Evolutionary conservation across 2,888 invertebrate genomes (phyloP).

Genomic region (Barypeithes pellucidus): DNA sequence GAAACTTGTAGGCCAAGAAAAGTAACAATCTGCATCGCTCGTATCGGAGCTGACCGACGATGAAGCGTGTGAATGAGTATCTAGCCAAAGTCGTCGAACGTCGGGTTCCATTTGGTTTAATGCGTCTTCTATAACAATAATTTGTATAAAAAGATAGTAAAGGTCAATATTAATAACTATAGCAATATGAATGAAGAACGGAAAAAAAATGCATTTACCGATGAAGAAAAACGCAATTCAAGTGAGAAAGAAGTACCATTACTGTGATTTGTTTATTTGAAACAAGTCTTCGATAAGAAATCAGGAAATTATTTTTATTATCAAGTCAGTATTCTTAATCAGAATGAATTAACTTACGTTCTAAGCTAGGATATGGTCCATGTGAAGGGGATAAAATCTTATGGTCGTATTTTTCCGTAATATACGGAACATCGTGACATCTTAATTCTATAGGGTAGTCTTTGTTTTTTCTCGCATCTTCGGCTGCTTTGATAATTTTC

Average conservation of each 20-base stretch:
- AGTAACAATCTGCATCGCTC: slow-evolving; percentile 76
- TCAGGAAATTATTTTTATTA: too few species aligned
- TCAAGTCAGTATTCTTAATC: background rate
- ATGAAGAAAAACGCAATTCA: too few species aligned
- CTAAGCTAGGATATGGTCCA: slow-evolving; percentile 67
- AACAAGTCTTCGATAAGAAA: too few species aligned
- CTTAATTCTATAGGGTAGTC: slow-evolving; percentile 75
- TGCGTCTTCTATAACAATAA: slow-evolving; percentile 69
- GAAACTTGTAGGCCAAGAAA: slow-evolving; percentile 83
- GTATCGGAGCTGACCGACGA: slow-evolving; percentile 77
- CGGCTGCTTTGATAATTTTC: slow-evolving; percentile 79
- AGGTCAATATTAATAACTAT: too few species aligned
- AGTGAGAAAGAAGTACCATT: too few species aligned
- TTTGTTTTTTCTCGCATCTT: slow-evolving; percentile 75
- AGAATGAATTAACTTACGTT: slow-evolving; percentile 63
- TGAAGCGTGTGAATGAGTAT: slow-evolving; percentile 80
- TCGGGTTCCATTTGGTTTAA: slow-evolving; percentile 74
- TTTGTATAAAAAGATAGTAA: too few species aligned
- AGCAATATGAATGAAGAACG: too few species aligned
- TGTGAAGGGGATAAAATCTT: slow-evolving; percentile 62
- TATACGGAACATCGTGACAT: slow-evolving; percentile 65
- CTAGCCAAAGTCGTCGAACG: slow-evolving; percentile 79
- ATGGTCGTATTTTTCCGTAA: slow-evolving; percentile 67
- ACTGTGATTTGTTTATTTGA: too few species aligned
- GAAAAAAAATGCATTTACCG: too few species aligned